Evolutionary conservation across 2,888 invertebrate genomes (phyloP).

Genomic region (Sphaerophoria taeniata): DNA sequence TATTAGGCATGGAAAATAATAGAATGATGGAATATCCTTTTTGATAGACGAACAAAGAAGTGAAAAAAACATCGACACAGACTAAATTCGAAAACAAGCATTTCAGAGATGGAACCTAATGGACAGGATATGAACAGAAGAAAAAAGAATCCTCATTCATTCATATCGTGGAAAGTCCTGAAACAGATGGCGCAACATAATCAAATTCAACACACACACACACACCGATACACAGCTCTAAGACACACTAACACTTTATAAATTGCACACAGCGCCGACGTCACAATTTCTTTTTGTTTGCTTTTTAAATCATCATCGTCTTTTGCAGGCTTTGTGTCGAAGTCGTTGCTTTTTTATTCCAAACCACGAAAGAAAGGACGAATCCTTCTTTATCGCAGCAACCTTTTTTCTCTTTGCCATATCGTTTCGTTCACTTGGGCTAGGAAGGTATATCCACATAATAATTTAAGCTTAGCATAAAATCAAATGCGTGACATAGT

Average conservation of each 20-base stretch:
- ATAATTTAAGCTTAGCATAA: slow-evolving; percentile 69
- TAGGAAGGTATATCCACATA: slow-evolving; percentile 33
- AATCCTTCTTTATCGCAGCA: slow-evolving; percentile 32
- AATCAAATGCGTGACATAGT: slow-evolving; percentile 67
- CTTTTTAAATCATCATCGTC: slow-evolving; percentile 43
- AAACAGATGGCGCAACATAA: slow-evolving; percentile 73
- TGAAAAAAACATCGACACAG: slow-evolving; percentile 49
- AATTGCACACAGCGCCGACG: slow-evolving; percentile 62
- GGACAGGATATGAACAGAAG: slow-evolving; percentile 53
- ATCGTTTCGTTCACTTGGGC: slow-evolving; percentile 1
- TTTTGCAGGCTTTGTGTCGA: not conserved
- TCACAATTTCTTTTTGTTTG: slow-evolving; percentile 52
- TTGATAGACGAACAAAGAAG: slow-evolving; percentile 41
- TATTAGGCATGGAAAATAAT: no score
- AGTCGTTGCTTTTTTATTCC: slow-evolving; percentile 19
- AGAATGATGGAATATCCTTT: slow-evolving; percentile 68
- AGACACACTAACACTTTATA: slow-evolving; percentile 19
- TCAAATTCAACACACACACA: slow-evolving; percentile 62
- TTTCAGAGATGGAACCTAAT: slow-evolving; percentile 50
- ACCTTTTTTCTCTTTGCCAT: slow-evolving; percentile 29
- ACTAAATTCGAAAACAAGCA: slow-evolving; percentile 51
- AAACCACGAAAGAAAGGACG: slow-evolving; percentile 23
- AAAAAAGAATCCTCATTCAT: slow-evolving; percentile 53
- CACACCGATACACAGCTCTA: slow-evolving; percentile 7
- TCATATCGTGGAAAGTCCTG: slow-evolving; percentile 37